Base-by-base conservation (phyloP, 2,797 vertebrate species). In the Geotrypetes seraphini region DNA sequence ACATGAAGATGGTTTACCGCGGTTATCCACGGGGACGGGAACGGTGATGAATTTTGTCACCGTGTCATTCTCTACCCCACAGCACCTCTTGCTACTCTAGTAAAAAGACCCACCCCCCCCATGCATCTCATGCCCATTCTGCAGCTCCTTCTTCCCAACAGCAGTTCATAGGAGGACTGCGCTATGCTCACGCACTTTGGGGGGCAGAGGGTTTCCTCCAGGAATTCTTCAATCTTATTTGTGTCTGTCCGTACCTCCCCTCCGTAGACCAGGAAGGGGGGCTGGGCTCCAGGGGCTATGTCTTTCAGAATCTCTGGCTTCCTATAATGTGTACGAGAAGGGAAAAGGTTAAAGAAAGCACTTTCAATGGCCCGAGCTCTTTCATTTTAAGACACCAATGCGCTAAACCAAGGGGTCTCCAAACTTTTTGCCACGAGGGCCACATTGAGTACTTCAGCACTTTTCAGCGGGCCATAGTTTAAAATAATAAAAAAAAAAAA, bases 211-310 rank as follows among this genome's bases (percentile, higher is more conserved):
- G 72, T 81, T 5, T 89, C 89, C 71, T 95, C 91, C 60, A 94
- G 71, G 52, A 94, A 95, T 60, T 94, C 91, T 68, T 95, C 91
- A 1, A 93, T 91, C 70, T 95, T 92, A 78, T 94, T 95, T 63
- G 89, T 92, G 72, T 95, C 91, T 0, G 91, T 93, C 64, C 92
- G 86, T 39, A 94, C 90, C 47, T 96, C 91, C 0, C 39, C 73
- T 26, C 80, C 71, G 1, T 84, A 93, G 22, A 89, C 50, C 36
- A 96, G 76, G 63, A 93, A 94, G 0, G 91, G 91, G 5, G 91
- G 89, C 68, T 91, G 89, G 6, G 88, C 84, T 7, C 91, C 91
- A 0, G 91, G 91, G 9, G 88, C 91, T 35, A 95, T 56, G 37
- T 91, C 83, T 60, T 90, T 87, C 28, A 95, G 76, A 5, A 86